Evolutionary conservation across 2,797 vertebrate species (phyloP).

Genomic region (Pipistrellus pygmaeus): DNA sequence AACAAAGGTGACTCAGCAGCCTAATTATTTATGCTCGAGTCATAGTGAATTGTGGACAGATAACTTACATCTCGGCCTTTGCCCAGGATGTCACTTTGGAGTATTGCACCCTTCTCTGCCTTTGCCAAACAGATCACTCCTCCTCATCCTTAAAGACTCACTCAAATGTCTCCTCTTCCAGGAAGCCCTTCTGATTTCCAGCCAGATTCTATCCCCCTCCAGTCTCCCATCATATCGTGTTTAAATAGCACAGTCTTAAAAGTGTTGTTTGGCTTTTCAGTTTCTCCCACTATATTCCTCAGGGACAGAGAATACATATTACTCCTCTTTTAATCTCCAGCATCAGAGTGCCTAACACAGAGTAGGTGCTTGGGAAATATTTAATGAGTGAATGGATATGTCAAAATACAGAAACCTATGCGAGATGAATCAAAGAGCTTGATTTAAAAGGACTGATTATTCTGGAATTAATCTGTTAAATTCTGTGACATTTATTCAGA

Average conservation of each 20-base stretch:
- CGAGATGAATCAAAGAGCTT: background rate
- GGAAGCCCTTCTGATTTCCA: background rate
- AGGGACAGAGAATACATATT: background rate
- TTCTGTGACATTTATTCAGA: background rate
- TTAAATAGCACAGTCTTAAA: background rate
- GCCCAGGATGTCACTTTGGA: background rate
- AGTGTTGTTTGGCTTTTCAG: background rate
- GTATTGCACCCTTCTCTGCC: background rate
- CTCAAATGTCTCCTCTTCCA: background rate
- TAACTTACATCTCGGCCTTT: background rate
- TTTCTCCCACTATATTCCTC: background rate
- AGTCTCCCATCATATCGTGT: accelerated
- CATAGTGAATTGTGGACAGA: background rate
- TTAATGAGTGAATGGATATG: background rate
- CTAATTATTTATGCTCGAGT: background rate
- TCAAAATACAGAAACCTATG: background rate
- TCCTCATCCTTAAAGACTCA: background rate
- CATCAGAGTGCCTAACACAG: background rate
- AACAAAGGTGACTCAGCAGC: background rate
- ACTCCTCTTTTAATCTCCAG: background rate
- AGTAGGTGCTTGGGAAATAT: background rate
- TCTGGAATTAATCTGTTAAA: background rate
- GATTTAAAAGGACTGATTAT: background rate
- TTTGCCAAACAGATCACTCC: background rate
- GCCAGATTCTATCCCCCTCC: background rate